Percentiles rank a stretch among this genome's conserved stretches.
Conservation (phyloP, 2,797 vertebrate species). For the Selene dorsalis region DNA sequence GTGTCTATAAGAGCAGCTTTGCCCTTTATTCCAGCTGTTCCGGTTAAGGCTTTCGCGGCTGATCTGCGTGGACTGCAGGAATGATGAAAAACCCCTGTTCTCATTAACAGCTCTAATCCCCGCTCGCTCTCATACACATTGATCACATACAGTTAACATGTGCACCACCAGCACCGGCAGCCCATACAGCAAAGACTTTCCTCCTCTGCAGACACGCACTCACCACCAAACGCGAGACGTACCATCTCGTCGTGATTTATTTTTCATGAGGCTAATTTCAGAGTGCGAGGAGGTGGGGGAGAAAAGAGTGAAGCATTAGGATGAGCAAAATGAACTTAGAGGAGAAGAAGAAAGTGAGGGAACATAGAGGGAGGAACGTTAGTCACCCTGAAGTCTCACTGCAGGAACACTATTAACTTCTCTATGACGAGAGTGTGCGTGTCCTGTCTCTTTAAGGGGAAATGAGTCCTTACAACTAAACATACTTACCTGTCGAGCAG, state of each 20-base stretch:
- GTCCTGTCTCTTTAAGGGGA: conserved; percentile 33
- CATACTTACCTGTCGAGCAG: conserved; percentile 23
- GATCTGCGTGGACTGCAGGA: conserved; percentile 23
- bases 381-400: conserved; percentile 32
- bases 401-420: conserved; percentile 22
- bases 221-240: conserved; percentile 16
- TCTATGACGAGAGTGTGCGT: background rate
- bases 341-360: background rate
- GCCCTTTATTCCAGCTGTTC: conserved; percentile 26
- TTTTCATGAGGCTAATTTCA: conserved; percentile 59
- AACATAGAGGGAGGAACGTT: conserved; percentile 4
- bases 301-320: background rate
- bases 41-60: conserved; percentile 27
- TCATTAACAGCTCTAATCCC: conserved; percentile 45
- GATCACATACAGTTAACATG: conserved; percentile 13
- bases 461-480: conserved; percentile 10
- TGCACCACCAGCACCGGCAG: background rate
- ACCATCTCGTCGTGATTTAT: conserved; percentile 34
- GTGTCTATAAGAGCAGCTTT: conserved; percentile 14
- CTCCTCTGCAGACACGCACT: conserved; percentile 4
- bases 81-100: conserved; percentile 38
- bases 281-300: conserved; percentile 17
- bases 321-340: conserved; percentile 21
- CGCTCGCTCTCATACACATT: conserved; percentile 21
- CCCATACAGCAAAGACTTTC: background rate